Conservation (phyloP, 2,797 vertebrate species). For the Rhynchonycteris naso region DNA sequence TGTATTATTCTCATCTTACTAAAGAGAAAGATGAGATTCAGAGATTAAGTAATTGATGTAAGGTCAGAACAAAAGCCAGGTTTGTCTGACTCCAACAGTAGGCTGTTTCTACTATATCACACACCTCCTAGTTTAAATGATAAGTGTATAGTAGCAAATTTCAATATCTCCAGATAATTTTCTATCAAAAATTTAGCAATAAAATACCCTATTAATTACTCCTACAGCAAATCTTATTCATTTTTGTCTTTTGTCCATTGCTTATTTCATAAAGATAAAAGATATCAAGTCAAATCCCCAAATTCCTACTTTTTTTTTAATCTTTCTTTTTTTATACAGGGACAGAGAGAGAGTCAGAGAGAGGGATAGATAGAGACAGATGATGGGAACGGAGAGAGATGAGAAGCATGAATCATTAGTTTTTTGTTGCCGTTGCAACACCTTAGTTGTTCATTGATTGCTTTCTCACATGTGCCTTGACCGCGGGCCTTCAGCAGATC, state of each 20-base stretch:
- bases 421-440: too few species aligned
- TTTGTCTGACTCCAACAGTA: neutral
- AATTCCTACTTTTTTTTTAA: too few species aligned
- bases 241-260: slow-evolving; percentile 14
- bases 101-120: neutral
- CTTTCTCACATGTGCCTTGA: too few species aligned
- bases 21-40: neutral
- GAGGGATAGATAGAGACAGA: too few species aligned
- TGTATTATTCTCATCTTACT: slow-evolving; percentile 18
- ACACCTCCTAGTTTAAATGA: neutral
- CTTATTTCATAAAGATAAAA: slow-evolving; percentile 29
- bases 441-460: too few species aligned
- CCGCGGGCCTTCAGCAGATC: too few species aligned
- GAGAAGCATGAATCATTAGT: too few species aligned
- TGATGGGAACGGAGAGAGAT: too few species aligned
- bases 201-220: neutral
- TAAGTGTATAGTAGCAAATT: neutral
- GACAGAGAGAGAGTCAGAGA: too few species aligned
- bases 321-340: too few species aligned
- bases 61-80: neutral
- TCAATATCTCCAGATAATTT: neutral
- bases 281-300: neutral
- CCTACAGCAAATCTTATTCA: neutral
- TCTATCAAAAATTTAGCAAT: slow-evolving; percentile 24
- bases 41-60: slow-evolving; percentile 36